A percentile compares a stretch with the other conserved stretches of the same genome.
Evolutionary conservation across 2,113 vertebrate genomes (phyloP).

Genomic region (Cebus imitator): DNA sequence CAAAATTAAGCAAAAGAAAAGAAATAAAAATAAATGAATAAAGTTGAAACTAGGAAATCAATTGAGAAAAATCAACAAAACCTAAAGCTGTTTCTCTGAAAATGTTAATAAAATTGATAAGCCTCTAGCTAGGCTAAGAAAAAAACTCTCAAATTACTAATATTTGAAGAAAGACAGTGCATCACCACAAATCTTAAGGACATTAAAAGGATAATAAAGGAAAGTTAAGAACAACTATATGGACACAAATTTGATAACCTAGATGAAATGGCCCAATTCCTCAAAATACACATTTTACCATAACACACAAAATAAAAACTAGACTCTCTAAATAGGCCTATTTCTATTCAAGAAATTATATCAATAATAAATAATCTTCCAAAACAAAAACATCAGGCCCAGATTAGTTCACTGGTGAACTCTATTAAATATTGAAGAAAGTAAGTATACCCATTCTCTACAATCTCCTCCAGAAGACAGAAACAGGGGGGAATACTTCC

Average conservation of each 20-base stretch:
- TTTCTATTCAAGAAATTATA: not conserved
- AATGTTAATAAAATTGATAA: not conserved
- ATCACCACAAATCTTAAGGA: not conserved
- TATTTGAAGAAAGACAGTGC: not conserved
- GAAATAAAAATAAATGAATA: not conserved
- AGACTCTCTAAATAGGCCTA: not conserved
- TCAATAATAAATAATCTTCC: not conserved
- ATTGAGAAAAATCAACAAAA: not conserved
- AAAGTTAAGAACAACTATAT: not conserved
- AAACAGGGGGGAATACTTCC: not conserved
- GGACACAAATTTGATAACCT: not conserved
- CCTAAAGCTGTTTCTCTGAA: not conserved
- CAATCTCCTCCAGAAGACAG: not conserved
- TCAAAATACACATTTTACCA: not conserved
- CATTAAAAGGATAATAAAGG: not conserved
- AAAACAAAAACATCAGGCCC: not conserved
- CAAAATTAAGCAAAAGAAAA: not conserved
- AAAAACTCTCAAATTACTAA: not conserved
- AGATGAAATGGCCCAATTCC: not conserved
- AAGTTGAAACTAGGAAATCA: not conserved
- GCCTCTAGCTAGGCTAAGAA: not conserved
- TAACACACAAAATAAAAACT: not conserved
- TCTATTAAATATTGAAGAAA: not conserved
- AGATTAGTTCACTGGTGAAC: not conserved
- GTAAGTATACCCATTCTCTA: not conserved